Evolutionary conservation across 2,113 vertebrate genomes (phyloP).

Genomic region (Pangasianodon gigas): DNA sequence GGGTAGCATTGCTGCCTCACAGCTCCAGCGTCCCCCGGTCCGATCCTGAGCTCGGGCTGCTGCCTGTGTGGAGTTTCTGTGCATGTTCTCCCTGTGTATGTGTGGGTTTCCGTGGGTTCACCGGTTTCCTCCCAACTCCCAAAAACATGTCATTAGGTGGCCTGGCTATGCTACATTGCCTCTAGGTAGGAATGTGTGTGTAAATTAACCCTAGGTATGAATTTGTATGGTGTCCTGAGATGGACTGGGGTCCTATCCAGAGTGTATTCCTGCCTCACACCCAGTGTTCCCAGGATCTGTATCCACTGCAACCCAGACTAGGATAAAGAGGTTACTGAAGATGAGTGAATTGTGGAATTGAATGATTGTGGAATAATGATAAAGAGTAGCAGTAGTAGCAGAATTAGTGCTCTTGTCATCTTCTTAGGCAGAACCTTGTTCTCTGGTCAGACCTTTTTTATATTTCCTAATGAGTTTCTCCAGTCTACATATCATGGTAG

Average conservation of each 20-base stretch:
- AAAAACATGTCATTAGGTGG: not conserved
- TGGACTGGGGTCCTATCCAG: not conserved
- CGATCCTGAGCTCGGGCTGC: not conserved
- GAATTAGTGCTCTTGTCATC: not conserved
- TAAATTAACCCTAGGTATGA: not conserved
- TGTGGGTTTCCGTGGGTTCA: too few species aligned
- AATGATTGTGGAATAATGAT: not conserved
- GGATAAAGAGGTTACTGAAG: not conserved
- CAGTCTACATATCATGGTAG: not conserved
- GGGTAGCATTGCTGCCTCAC: not conserved
- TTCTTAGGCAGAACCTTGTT: not conserved
- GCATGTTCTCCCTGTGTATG: not conserved
- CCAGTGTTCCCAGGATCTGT: not conserved
- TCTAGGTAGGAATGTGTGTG: not conserved
- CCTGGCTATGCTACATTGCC: not conserved
- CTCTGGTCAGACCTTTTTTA: not conserved
- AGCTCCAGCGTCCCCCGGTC: not conserved
- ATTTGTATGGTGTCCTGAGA: not conserved
- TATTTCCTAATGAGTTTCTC: not conserved
- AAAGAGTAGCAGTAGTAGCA: not conserved
- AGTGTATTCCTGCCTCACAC: not conserved
- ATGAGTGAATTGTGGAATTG: not conserved
- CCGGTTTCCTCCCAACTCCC: too few species aligned
- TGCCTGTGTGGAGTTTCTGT: not conserved
- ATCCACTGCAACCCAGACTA: not conserved